Base-by-base conservation (phyloP, 2,797 vertebrate genomes). In the Catamblyrhynchus diadema region DNA sequence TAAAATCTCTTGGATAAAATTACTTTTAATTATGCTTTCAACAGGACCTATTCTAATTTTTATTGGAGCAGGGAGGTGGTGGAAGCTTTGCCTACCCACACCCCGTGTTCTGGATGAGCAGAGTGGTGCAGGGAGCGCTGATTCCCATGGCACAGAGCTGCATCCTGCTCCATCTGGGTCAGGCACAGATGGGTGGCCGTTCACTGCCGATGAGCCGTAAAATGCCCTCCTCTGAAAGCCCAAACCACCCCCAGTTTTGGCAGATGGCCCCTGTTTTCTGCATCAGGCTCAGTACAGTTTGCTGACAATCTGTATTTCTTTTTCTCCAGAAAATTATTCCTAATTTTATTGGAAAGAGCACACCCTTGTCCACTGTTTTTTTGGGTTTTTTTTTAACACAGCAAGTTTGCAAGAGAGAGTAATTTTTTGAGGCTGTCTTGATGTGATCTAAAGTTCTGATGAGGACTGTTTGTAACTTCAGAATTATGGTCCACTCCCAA, bases 121-220 rank as follows among this genome's bases (percentile, higher is more conserved):
- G 66, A 37, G 33, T 10, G 24, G 19, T 1, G 27, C 53, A 28
- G 47, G 23, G 57, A 56, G 6, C 0, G 4, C 48, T 6, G 13
- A 25, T 51, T 25, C 45, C 27, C 8, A 0, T 2, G 42, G 64
- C 42, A 13, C 21, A 8, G 67, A 20, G 47, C 42, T 2, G 1
- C n/a, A 14, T n/a, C 42, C 22, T 39, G 24, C 50, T 23, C 53
- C 24, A 0, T 8, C 24, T 12, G 11, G 44, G 6, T 48, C 75
- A 45, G 23, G 88, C 27, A 41, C 51, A n/a, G 30, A 7, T 6
- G 19, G 32, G n/a, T 28, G 25, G 16, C 44, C 0, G 0, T 6
- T n/a, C 48, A 2, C 32, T 48, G 30, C 41, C 0, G 0, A 12
- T 0, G 2, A 65, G 78, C 53, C 0, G 0, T 25, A 35, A 88